Evolutionary conservation across 2,888 invertebrate species (phyloP).

Genomic region (Physocephala rufipes): DNA sequence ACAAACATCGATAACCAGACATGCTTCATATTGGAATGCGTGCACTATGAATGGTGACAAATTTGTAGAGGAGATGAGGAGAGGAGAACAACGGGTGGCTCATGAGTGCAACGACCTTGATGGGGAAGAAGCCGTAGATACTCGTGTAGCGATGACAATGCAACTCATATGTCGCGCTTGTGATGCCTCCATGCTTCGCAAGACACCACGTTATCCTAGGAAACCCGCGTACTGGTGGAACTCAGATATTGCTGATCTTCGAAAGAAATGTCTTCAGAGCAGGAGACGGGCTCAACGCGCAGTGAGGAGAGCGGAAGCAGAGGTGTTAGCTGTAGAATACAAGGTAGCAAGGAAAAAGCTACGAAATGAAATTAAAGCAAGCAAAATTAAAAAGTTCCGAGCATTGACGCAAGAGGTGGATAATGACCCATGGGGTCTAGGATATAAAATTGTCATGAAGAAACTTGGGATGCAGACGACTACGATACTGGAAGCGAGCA

Average conservation of each 20-base stretch:
- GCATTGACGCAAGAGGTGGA: too few relatives aligned
- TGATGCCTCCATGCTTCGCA: neutral
- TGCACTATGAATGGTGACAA: neutral
- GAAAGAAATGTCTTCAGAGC: slow-evolving; percentile 1
- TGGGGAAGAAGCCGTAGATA: neutral
- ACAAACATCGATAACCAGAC: too few relatives aligned
- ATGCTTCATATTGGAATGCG: neutral
- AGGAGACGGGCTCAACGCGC: too few relatives aligned
- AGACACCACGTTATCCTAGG: neutral
- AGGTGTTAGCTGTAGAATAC: too few relatives aligned
- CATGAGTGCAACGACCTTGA: too few relatives aligned
- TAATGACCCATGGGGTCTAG: too few relatives aligned
- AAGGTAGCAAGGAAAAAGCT: too few relatives aligned
- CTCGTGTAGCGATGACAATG: neutral
- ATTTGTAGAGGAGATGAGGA: neutral
- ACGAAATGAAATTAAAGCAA: too few relatives aligned
- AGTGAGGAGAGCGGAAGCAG: too few relatives aligned
- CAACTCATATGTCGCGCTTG: neutral
- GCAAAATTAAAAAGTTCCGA: too few relatives aligned
- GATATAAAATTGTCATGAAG: neutral
- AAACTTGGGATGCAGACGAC: neutral
- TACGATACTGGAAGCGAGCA: too few relatives aligned
- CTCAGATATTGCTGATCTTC: neutral
- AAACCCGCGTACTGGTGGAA: slow-evolving; percentile 4
- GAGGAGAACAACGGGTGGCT: too few relatives aligned